Conservation (phyloP, 1,140 invertebrate genomes). For the Proctacanthus coquilletti region DNA sequence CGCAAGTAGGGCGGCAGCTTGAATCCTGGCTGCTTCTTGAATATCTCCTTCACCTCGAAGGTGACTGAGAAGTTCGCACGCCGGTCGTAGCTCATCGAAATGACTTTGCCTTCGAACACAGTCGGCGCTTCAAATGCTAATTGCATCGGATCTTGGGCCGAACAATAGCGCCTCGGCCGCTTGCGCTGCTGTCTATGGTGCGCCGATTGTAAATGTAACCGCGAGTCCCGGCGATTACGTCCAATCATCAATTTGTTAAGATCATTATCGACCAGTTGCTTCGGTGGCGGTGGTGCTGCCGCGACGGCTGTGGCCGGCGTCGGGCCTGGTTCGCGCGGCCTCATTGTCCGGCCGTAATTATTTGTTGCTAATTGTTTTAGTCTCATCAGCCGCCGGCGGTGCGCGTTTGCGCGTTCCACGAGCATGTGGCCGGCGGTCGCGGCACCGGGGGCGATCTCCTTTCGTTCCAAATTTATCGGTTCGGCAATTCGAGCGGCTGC, state of each 20-base stretch:
- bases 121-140: slow-evolving; percentile 42
- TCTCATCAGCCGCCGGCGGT: too few species aligned
- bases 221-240: slow-evolving; percentile 5
- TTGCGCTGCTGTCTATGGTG: slow-evolving; percentile 13
- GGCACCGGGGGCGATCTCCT: too few species aligned
- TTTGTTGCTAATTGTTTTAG: too few species aligned
- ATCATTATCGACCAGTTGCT: too few species aligned
- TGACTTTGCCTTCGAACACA: slow-evolving; percentile 46
- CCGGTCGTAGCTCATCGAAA: slow-evolving; percentile 39
- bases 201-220: neutral
- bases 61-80: slow-evolving; percentile 44
- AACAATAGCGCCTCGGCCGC: slow-evolving; percentile 34
- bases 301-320: too few species aligned
- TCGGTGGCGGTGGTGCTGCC: too few species aligned
- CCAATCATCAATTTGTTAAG: neutral
- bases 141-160: slow-evolving; percentile 40
- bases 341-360: too few species aligned
- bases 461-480: too few species aligned
- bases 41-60: slow-evolving; percentile 45
- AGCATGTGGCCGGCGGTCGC: too few species aligned
- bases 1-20: slow-evolving; percentile 29
- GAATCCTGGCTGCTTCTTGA: slow-evolving; percentile 39
- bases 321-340: too few species aligned
- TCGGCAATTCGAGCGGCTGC: too few species aligned
- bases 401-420: too few species aligned